phyloP scores from a whole-genome alignment of 2,113 vertebrate species.

The Carettochelys insculpta region DNA sequence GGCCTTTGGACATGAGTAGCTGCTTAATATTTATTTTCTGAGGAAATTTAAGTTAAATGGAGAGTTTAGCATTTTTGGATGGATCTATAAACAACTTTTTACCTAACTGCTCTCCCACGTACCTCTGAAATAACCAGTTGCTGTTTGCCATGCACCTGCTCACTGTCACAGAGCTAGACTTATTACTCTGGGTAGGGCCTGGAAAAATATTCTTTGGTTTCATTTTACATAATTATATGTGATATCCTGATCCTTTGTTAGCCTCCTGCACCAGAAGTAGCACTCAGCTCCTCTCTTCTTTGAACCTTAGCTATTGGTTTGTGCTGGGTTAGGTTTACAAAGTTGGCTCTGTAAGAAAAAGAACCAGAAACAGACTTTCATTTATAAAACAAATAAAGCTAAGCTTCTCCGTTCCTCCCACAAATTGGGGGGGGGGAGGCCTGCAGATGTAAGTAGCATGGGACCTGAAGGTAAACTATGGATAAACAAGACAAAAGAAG shows the following conservation, averaged over 20 bases:
- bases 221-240: neutral
- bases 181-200: neutral
- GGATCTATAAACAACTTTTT: neutral
- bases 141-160: neutral
- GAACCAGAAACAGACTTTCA: neutral
- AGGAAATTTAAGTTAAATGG: neutral
- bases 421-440: neutral
- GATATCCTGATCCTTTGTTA: neutral
- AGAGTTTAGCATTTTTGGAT: neutral
- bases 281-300: constrained; percentile 19
- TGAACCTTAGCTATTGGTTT: constrained; percentile 1
- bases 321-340: neutral
- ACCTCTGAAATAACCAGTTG: neutral
- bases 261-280: constrained; percentile 46
- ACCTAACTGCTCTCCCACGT: neutral
- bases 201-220: neutral
- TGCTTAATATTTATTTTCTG: neutral
- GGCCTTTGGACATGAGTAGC: neutral
- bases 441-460: neutral
- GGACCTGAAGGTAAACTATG: neutral
- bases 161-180: neutral
- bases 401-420: neutral
- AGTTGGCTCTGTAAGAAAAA: neutral
- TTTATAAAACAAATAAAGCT: neutral
- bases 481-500: neutral